Evolutionary conservation across 2,797 vertebrate species (phyloP).

Genomic region (Avahi laniger): DNA sequence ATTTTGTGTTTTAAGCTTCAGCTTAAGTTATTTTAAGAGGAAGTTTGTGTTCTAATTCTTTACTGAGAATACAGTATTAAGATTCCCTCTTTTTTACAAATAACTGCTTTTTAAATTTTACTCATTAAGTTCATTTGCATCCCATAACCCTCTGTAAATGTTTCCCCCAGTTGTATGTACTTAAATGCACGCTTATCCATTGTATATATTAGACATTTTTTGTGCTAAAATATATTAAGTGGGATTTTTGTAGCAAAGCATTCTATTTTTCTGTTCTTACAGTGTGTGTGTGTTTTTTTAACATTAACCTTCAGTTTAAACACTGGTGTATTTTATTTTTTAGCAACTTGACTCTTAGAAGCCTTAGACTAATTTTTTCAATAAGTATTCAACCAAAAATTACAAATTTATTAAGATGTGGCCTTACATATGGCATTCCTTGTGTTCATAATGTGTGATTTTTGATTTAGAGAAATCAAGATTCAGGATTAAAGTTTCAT

Average conservation of each 20-base stretch:
- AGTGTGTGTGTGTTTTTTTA: conserved; percentile 60
- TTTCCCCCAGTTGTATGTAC: conserved; percentile 79
- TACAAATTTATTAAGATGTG: conserved; percentile 75
- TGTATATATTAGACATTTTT: conserved; percentile 83
- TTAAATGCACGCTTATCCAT: conserved; percentile 78
- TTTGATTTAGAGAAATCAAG: conserved; percentile 64
- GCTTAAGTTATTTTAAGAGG: conserved; percentile 66
- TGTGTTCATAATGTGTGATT: conserved; percentile 65
- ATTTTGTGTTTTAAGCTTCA: conserved; percentile 75
- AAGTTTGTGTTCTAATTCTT: conserved; percentile 63
- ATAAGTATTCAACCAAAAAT: conserved; percentile 72
- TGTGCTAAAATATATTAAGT: conserved; percentile 83
- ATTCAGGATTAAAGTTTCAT: conserved; percentile 49
- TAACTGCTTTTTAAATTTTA: conserved; percentile 74
- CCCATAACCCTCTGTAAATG: conserved; percentile 80
- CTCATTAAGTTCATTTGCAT: conserved; percentile 80
- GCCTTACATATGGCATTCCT: conserved; percentile 75
- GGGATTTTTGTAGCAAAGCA: conserved; percentile 81
- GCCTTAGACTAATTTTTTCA: conserved; percentile 78
- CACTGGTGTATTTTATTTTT: conserved; percentile 72
- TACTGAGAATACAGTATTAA: conserved; percentile 56
- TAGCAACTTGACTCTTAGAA: conserved; percentile 79
- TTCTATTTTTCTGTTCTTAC: conserved; percentile 82
- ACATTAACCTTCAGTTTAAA: conserved; percentile 73
- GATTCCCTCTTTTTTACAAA: conserved; percentile 60